Base-by-base conservation (phyloP, 2,113 vertebrate genomes). In the Nibea albiflora region DNA sequence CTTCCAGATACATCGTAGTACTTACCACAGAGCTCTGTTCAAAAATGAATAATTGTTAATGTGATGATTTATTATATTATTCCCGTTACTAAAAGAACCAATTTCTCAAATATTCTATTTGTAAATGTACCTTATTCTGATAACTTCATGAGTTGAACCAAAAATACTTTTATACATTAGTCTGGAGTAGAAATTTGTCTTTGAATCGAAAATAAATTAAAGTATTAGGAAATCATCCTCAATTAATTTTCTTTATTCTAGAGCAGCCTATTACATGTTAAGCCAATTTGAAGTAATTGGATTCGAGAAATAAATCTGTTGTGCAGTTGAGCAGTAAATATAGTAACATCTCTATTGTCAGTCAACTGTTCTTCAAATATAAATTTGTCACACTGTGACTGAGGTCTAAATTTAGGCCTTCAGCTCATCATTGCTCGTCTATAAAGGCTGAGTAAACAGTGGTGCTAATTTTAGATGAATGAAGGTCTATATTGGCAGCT, bases 251-350 rank as follows among this genome's bases (percentile, higher is more conserved):
- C 42, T 75, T 49, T 63, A 58, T 61, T n/a, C 4, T 19, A 50
- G n/a, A 14, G 24, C 26, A 44, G 50, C 24, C 56, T 73, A 26
- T 62, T 60, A 58, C 47, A 35, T 26, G 39, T 70, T 77, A 26
- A 77, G 11, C 60, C 44, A 81, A 67, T 66, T 49, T 78, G 5
- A 19, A 44, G 12, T 78, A 58, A 73, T 73, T 73, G 26, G 42
- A 66, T 80, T 67, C 8, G 54, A 44, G 42, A 76, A 35, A 35
- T 60, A 24, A 26, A 66, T 57, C 11, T 66, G 52, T 61, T 76
- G 50, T 56, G 52, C 52, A 64, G n/a, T 56, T 15, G 19, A 73
- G 63, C 66, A 63, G 22, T 53, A 67, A 62, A 69, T 65, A 7
- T 1, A 35, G 31, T 35, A 69, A 49, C 44, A 22, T 77, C 77